phyloP scores from a whole-genome alignment of 92 coral and sea anemone species.

The Phenganax subtilis region DNA sequence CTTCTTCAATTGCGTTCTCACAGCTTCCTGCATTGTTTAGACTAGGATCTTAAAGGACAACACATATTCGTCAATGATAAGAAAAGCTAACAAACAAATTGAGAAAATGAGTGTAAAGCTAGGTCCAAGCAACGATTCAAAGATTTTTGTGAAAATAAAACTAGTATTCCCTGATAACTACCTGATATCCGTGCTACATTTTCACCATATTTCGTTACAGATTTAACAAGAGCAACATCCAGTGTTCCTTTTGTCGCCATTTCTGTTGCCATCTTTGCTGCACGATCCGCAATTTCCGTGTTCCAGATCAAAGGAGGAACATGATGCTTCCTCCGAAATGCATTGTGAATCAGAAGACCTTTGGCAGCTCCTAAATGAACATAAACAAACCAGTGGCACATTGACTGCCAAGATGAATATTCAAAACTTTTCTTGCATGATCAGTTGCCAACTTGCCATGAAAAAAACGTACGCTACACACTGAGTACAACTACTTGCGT shows the following conservation, averaged over 20 bases:
- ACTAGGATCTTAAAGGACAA: constrained; percentile 17
- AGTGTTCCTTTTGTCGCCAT: constrained; percentile 93
- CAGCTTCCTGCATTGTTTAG: constrained; percentile 50
- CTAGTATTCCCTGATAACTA: neutral
- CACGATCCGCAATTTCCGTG: constrained; percentile 73
- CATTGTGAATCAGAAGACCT: constrained; percentile 82
- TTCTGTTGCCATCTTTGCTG: constrained; percentile 79
- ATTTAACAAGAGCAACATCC: constrained; percentile 61
- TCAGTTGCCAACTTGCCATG: too few relatives aligned
- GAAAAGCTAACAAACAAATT: too few relatives aligned
- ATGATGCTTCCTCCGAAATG: constrained; percentile 68
- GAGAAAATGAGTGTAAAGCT: neutral
- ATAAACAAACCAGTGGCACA: neutral
- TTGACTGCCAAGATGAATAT: too few relatives aligned
- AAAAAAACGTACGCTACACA: too few relatives aligned
- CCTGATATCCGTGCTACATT: constrained; percentile 88
- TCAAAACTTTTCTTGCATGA: too few relatives aligned
- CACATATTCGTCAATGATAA: neutral
- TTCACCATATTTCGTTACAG: constrained; percentile 66
- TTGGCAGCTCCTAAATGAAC: constrained; percentile 47
- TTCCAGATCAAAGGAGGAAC: constrained; percentile 75
- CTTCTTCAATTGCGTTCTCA: constrained; percentile 79
- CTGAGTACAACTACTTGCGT: too few relatives aligned
- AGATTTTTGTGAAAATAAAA: too few relatives aligned
- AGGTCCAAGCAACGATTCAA: neutral